Evolutionary conservation across 2,888 invertebrate species (phyloP), one percentile per base, ranked within the genome.

Genomic region (Antheraea yamamai): DNA sequence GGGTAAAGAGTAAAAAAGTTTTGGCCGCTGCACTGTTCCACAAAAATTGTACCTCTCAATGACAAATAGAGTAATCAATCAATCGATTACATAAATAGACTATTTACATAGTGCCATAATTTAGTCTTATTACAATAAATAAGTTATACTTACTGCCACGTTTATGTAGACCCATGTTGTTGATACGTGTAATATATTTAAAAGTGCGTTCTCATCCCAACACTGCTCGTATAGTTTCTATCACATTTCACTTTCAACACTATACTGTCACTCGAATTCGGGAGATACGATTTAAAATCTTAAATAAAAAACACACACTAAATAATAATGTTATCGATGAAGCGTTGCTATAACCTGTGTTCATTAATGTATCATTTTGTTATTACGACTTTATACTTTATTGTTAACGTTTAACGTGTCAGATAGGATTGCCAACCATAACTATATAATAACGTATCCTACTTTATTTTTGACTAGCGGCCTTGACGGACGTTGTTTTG

Each of bases 161-260:
- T 79, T 91, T 93, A 79, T 92, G 91, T 47, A 94, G 91, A 76
- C 92, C 94, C 94, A 94, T 94, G 84, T 83, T 89, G 85, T 71
- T 39, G 7, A 39, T 70, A 70, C 39, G 35, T 39, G 70, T 4
- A 7, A 47, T 47, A 18, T 66, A 14, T 74, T 51, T 71, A 61
- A 84, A 88, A 88, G 39, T 70, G 70, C 70, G 20, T 70, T 87
- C 81, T 85, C 84, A 81, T 70, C 39, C 70, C 79, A 77, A 78
- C 68, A 78, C 71, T 78, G 76, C 64, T 66, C 6, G 64, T 30
- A 3, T 16, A 85, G 87, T 89, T 87, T 88, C 87, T 83, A 70
- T 55, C 70, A 70, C 72, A 75, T 73, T 72, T 72, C 64, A 72
- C 66, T 75, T 75, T 72, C 35, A 52, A 23, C 52, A 72, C 72